Base-by-base conservation (phyloP, 2,888 invertebrate species). In the Leptopilina drosophilae region DNA sequence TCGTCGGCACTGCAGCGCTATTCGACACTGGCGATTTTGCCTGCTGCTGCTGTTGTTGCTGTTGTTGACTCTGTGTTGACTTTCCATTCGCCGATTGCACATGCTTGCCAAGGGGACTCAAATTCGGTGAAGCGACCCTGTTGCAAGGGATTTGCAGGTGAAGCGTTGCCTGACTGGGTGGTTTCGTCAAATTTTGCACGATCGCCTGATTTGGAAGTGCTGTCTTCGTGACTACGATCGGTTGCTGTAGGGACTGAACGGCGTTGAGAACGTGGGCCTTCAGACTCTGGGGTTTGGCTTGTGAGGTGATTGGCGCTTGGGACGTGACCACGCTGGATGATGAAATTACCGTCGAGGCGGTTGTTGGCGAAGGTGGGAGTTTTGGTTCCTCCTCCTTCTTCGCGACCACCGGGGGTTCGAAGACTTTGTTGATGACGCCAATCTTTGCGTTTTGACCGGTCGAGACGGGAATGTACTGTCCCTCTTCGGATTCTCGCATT, bases 401-500 rank as follows among this genome's bases (percentile, higher is more conserved):
- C 88, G 78, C 20, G 83, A 53, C 46, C 88, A 53, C 46, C 88
- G 88, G 9, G 86, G 82, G 82, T 87, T 85, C 49, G 85, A 75
- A 5, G 85, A 83, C 56, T 88, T 82, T 14, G 84, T 49, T 49
- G 11, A 42, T 42, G 42, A 42, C 42, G 12, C 88, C 90, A 2
- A 88, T 81, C 4, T 88, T 88, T 0, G 93, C 92, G 8, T 42
- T 42, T 1, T 42, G 42, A 0, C 42, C 42, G 8, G 42, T 42
- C 1, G 42, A 5, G 40, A 95, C 93, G 2, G 95, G 94, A 79
- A 95, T 94, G 88, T 95, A 95, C 85, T 94, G 94, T 12, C 95
- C 95, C 87, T 95, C 96, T 87, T 95, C 95, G 73, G 94, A 94
- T 85, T 95, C 95, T 86, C 94, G 93, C 94, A 95, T 94, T 0